Percentiles rank a stretch among this genome's conserved stretches.
phyloP scores from a whole-genome alignment of 2,888 invertebrate genomes.

The Amphimallon solstitiale region DNA sequence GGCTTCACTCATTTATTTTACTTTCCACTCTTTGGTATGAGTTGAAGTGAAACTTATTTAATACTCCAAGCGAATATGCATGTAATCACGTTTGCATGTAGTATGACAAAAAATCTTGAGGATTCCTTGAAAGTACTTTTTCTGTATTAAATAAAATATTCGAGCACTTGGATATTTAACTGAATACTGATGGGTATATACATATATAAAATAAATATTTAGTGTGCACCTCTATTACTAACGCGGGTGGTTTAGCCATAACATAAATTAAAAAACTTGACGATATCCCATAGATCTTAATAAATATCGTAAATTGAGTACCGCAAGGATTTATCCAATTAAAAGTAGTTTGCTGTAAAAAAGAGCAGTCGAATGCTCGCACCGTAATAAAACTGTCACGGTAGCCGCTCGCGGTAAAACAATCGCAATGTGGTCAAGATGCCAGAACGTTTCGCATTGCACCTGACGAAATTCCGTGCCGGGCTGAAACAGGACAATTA shows the following conservation, averaged over 20 bases:
- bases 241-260: background rate
- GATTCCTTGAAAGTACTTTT: too few relatives aligned
- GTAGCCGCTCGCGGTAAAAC: slow-evolving; percentile 46
- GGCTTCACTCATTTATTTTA: too few relatives aligned
- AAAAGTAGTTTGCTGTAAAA: slow-evolving; percentile 43
- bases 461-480: slow-evolving; percentile 57
- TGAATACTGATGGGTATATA: too few relatives aligned
- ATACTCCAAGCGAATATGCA: too few relatives aligned
- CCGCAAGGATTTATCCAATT: slow-evolving; percentile 43
- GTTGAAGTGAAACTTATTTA: too few relatives aligned
- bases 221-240: too few relatives aligned
- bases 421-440: slow-evolving; percentile 47
- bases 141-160: too few relatives aligned
- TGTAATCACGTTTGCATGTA: too few relatives aligned
- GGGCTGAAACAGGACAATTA: slow-evolving; percentile 55
- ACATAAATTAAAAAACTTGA: slow-evolving; percentile 27
- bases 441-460: slow-evolving; percentile 51
- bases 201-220: too few relatives aligned
- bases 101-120: too few relatives aligned
- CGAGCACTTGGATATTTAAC: too few relatives aligned
- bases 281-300: slow-evolving; percentile 35
- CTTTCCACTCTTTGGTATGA: too few relatives aligned
- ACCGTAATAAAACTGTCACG: slow-evolving; percentile 53
- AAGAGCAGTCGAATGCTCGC: slow-evolving; percentile 46
- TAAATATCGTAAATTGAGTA: slow-evolving; percentile 37